Base-by-base conservation (phyloP, 2,113 vertebrate genomes). In the Scomber japonicus region DNA sequence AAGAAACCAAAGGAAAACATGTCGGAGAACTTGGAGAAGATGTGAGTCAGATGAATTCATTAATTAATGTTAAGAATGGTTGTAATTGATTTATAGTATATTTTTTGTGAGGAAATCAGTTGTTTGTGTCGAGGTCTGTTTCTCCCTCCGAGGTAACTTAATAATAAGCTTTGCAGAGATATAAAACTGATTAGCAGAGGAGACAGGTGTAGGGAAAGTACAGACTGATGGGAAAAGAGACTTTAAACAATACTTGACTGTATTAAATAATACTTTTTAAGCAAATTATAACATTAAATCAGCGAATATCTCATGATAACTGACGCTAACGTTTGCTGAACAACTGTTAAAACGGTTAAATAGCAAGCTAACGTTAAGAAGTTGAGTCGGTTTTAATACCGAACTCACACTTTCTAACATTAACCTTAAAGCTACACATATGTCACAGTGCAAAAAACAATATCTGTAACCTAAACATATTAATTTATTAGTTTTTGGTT, bases 41-140 rank as follows among this genome's bases (percentile, higher is more conserved):
- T 82, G 80, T 85, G 7, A 88, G 86, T 80, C 2, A 46, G 0
- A 16, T 7, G 1, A 27, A 15, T 70, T 13, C 14, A 30, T 24
- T 0, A 13, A 0, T 1, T 35, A 10, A 17, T 1, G 4, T 17
- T 30, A 14, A 40, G 35, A 40, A 40, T 40, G 31, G 7, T 7
- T 35, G 1, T 35, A 1, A 6, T 5, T 35, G 7, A 40, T n/a
- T 17, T 54, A 0, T 30, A 0, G 2, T 17, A 13, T 70, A 46
- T 54, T 0, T 51, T 27, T 27, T 27, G 24, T 4, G 3, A 2
- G 12, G 3, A 30, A 74, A n/a, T 11, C 2, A 3, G 10, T 14
- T 1, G 15, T 46, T 27, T 53, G 1, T 30, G 55, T 60, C 8
- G 14, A 44, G 21, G 14, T 51, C 15, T 27, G 27, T 27, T 27